Evolutionary conservation across 2,888 invertebrate genomes (phyloP), one percentile per base, ranked within the genome.

Genomic region (Aleiodes leptofemur): DNA sequence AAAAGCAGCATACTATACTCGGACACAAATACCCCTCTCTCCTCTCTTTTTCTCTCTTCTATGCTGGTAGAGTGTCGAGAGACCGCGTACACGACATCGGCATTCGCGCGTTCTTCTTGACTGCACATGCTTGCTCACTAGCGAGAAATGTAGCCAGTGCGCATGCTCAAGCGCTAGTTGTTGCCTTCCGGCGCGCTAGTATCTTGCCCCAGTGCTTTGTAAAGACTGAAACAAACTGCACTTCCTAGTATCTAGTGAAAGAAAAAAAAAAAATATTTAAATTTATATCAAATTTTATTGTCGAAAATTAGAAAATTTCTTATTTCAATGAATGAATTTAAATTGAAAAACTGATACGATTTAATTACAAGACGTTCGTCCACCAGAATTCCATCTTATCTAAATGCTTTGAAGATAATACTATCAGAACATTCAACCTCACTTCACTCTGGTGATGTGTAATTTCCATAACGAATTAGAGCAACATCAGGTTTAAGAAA

Each of bases 1-100:
- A 72, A 53, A 51, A 48, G 23, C 59, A 66, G 13, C 61, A 69
- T 64, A 74, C 31, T 57, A 29, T 50, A 43, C 59, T 23, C 23
- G 23, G 23, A 23, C 23, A 23, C 23, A 23, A 23, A 23, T 23
- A 23, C 13, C 48, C 34, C 34, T 34, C 6, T 34, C 6, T 4
- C 34, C 55, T 57, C 56, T 70, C 70, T 13, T 11, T 31, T 6
- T 34, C 34, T 6, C 34, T 34, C 34, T 34, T 34, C 34, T 34
- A 34, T 34, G 78, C 56, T 50, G 55, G 57, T 73, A 70, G 68
- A 69, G 77, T 78, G 81, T 78, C 74, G 78, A 77, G 80, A 81
- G 80, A 81, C 76, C 74, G 64, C 72, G 72, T 72, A 79, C 79
- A 78, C 78, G 81, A 81, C 80, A 80, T 81, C 77, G 80, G 80